Conservation (phyloP, 2,797 vertebrate species). For the Ctenochaetus hawaiiensis region DNA sequence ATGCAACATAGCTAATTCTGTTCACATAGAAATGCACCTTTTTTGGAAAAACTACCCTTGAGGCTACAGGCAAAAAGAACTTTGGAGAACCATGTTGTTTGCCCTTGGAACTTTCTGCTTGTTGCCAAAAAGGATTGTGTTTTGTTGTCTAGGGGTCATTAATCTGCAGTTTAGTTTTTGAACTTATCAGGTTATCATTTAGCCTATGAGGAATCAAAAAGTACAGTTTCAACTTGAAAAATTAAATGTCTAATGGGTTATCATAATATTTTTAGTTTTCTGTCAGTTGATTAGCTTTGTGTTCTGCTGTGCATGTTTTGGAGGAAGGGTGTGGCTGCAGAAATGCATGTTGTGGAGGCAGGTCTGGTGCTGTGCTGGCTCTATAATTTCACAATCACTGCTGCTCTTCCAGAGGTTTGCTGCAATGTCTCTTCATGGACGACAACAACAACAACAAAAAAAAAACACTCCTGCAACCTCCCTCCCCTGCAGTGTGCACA, state of each 20-base stretch:
- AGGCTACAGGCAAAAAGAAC: neutral
- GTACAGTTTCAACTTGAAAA: neutral
- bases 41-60: conserved; percentile 8
- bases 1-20: neutral
- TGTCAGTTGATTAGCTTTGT: neutral
- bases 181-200: neutral
- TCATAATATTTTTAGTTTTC: neutral
- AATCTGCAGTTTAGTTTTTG: neutral
- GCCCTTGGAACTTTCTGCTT: neutral
- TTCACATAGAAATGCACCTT: neutral
- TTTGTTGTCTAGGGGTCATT: neutral
- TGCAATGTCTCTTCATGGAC: conserved; percentile 60
- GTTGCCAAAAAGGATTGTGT: conserved; percentile 6
- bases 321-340: conserved; percentile 16
- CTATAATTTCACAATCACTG: conserved; percentile 47
- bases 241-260: neutral
- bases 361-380: conserved; percentile 31
- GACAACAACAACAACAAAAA: conserved; percentile 5
- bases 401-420: conserved; percentile 42
- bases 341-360: conserved; percentile 8
- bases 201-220: neutral
- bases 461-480: conserved; percentile 32
- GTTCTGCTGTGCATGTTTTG: neutral
- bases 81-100: conserved; percentile 17
- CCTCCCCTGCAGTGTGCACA: conserved; percentile 56